A percentile compares a stretch with the other conserved stretches of the same genome.
phyloP scores from a whole-genome alignment of 2,113 vertebrate species.

The Arenaria interpres region DNA sequence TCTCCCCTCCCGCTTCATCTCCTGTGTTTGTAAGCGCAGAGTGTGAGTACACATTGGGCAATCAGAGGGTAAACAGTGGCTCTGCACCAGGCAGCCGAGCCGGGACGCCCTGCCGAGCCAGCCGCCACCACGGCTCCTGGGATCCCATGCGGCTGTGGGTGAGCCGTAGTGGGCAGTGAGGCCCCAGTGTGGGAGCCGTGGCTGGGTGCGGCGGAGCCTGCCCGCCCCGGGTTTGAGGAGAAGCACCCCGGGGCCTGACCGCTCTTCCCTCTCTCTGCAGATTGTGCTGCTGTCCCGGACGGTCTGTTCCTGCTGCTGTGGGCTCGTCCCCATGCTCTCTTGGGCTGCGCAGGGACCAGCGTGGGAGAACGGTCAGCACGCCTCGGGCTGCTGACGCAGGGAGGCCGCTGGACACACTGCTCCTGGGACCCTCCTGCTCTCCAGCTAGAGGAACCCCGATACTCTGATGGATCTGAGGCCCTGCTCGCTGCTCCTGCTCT shows the following conservation, averaged over 20 bases:
- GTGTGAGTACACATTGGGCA: slow-evolving; percentile 10
- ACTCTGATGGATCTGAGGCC: slow-evolving; percentile 79
- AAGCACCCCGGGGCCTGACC: background rate
- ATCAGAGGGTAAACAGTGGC: slow-evolving; percentile 12
- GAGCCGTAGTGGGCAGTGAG: background rate
- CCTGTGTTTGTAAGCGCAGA: background rate
- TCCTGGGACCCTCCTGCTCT: background rate
- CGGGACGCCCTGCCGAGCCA: rapidly evolving
- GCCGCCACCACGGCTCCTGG: rapidly evolving
- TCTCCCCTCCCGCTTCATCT: background rate
- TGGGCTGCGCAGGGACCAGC: background rate
- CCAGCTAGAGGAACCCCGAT: background rate
- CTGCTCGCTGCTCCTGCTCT: slow-evolving; percentile 69
- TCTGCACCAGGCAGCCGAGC: rapidly evolving
- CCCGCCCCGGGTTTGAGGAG: background rate
- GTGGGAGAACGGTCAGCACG: background rate
- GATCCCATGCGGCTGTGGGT: background rate
- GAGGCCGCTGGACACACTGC: background rate
- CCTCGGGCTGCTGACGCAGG: background rate
- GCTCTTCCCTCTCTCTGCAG: background rate
- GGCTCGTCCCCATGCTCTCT: background rate
- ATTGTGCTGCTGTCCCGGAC: background rate
- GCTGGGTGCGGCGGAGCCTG: rapidly evolving
- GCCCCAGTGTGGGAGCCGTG: rapidly evolving
- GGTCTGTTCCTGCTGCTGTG: background rate